A percentile compares a stretch with the other conserved stretches of the same genome.
phyloP scores from a whole-genome alignment of 2,888 invertebrate genomes.

The Drosophila mimica region DNA sequence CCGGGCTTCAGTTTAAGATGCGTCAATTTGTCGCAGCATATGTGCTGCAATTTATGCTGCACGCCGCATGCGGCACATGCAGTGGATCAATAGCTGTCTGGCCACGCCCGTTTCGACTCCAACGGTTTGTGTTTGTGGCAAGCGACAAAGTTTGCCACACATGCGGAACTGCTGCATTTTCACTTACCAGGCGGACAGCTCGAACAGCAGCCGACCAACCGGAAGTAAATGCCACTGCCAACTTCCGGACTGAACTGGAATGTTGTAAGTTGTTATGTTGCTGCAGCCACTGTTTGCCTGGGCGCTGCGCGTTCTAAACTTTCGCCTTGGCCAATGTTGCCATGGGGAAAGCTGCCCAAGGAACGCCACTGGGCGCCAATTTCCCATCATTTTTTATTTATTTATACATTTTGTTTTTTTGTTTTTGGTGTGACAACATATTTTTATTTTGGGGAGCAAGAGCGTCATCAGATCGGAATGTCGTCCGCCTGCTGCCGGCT shows the following conservation, averaged over 20 bases:
- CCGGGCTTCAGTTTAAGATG: conserved; percentile 46
- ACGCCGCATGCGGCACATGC: conserved; percentile 66
- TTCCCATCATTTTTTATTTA: conserved; percentile 11
- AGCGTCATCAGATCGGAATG: conserved; percentile 69
- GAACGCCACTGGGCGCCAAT: conserved; percentile 41
- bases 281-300: conserved; percentile 38
- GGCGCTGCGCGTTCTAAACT: conserved; percentile 63
- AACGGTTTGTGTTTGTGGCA: neutral
- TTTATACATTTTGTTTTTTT: neutral
- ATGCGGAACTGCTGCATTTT: conserved; percentile 83
- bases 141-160: conserved; percentile 53
- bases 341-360: conserved; percentile 60
- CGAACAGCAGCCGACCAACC: conserved; percentile 62
- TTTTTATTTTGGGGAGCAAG: conserved; percentile 43
- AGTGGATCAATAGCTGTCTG: conserved; percentile 75
- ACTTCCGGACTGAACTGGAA: conserved; percentile 60
- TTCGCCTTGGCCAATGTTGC: conserved; percentile 75
- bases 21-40: conserved; percentile 21
- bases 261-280: conserved; percentile 11
- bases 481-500: conserved; percentile 29
- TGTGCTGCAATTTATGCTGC: conserved; percentile 48
- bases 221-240: conserved; percentile 75
- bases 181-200: conserved; percentile 78
- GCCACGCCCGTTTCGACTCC: conserved; percentile 65
- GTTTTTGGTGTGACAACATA: neutral